phyloP scores from a whole-genome alignment of 2,888 invertebrate species.

The Diarsia mendica region DNA sequence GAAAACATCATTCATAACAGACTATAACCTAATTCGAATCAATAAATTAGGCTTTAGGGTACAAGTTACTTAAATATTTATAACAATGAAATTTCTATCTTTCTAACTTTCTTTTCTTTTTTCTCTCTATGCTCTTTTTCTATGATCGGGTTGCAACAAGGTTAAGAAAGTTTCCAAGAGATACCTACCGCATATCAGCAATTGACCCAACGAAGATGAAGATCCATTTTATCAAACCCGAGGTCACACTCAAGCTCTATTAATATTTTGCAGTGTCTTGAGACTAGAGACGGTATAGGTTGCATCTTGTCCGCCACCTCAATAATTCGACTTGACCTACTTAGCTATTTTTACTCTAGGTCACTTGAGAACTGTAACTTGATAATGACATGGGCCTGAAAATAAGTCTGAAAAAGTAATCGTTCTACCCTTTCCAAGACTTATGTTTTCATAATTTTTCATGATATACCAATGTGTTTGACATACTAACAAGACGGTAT shows the following conservation, averaged over 20 bases:
- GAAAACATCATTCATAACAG: no score
- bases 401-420: not conserved
- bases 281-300: not conserved
- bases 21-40: no score
- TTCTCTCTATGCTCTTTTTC: not conserved
- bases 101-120: no score
- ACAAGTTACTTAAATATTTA: no score
- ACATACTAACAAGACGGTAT: not conserved
- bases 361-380: not conserved
- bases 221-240: not conserved
- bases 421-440: not conserved
- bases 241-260: not conserved
- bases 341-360: not conserved
- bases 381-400: not conserved
- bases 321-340: not conserved
- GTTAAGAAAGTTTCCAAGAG: not conserved
- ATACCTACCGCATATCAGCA: not conserved
- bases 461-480: not conserved
- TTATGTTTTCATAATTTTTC: no score
- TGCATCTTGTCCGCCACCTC: not conserved
- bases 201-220: not conserved
- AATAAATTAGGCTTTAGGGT: no score
- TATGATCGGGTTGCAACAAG: not conserved
- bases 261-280: not conserved
- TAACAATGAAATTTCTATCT: no score